Percentiles rank a stretch among this genome's conserved stretches.
phyloP scores from a whole-genome alignment of 2,113 vertebrate species.

The Onychostruthus taczanowskii region DNA sequence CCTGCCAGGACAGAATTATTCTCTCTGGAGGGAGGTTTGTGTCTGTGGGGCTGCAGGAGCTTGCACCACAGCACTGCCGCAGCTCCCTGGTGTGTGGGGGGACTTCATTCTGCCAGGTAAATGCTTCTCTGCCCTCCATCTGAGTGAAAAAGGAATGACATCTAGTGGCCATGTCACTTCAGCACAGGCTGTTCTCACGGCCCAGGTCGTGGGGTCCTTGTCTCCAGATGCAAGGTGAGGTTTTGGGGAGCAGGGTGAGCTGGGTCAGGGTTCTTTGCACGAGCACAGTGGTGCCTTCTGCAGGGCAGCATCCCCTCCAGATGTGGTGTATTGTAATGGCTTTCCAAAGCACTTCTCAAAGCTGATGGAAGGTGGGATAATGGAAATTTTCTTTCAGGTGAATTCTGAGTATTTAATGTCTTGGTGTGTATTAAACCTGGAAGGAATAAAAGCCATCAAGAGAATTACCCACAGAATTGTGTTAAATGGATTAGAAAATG shows the following conservation, averaged over 20 bases:
- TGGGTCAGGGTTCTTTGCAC: not conserved
- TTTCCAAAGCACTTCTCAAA: not conserved
- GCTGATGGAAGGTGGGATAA: not conserved
- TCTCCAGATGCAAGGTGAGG: not conserved
- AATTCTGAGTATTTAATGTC: constrained; percentile 5
- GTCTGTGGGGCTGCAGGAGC: not conserved
- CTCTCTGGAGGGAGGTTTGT: not conserved
- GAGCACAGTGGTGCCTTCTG: not conserved
- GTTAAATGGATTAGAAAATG: constrained; percentile 30
- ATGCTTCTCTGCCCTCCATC: not conserved
- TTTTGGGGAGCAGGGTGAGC: not conserved
- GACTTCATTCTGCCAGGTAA: not conserved
- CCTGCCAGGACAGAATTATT: not conserved
- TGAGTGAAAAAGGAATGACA: constrained; percentile 64
- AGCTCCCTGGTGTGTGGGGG: not conserved
- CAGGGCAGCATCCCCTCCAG: not conserved
- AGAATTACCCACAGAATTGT: not conserved
- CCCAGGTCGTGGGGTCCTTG: not conserved
- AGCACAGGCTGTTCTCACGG: not conserved
- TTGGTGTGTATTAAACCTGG: not conserved
- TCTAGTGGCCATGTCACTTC: constrained; percentile 42
- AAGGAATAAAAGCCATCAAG: constrained; percentile 20
- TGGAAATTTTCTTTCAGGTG: not conserved
- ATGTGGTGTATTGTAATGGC: not conserved
- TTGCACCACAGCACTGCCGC: not conserved